Base-by-base conservation (phyloP, 2,797 vertebrate species). In the Champsocephalus esox region DNA sequence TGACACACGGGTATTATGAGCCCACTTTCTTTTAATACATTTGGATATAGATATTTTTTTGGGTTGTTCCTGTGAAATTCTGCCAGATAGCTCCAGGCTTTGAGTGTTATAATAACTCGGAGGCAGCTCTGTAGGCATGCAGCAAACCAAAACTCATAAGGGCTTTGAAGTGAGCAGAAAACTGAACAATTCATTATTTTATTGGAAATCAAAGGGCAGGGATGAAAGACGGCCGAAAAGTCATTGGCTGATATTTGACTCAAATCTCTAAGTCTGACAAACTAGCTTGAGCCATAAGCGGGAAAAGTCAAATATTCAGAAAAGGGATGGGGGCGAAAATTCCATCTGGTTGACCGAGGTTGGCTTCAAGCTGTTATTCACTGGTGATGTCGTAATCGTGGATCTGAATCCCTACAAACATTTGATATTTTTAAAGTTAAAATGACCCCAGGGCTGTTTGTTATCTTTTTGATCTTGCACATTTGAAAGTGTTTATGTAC, bases 161-260 rank as follows among this genome's bases (percentile, higher is more conserved):
- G 59, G 51, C 84, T 87, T 87, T 89, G 81, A 89, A 86, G 82
- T 68, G 28, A 64, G 63, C 56, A 73, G 55, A 79, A 82, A 79
- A 81, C 69, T 57, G 56, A 89, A 82, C 71, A 79, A 81, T 55
- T 80, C 24, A 79, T 79, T 62, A 48, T 76, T 81, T 85, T 68
- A 77, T 75, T 86, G 59, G 45, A 87, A 79, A 86, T 90, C 78
- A 88, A 84, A 88, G 77, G 69, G 56, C 14, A 43, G 64, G 66
- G 77, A 82, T 83, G 64, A 88, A 83, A 85, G 59, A 41, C 71
- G 2, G 24, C 56, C 9, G 51, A 77, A 72, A 75, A 81, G 66
- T 73, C 50, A 70, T 55, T 32, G 60, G 63, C 49, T 67, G 58
- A 70, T 64, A 71, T 81, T 66, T 74, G 44, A 80, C 73, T 70